Conservation (phyloP, 2,113 vertebrate species). For the Tonatia bakeri region DNA sequence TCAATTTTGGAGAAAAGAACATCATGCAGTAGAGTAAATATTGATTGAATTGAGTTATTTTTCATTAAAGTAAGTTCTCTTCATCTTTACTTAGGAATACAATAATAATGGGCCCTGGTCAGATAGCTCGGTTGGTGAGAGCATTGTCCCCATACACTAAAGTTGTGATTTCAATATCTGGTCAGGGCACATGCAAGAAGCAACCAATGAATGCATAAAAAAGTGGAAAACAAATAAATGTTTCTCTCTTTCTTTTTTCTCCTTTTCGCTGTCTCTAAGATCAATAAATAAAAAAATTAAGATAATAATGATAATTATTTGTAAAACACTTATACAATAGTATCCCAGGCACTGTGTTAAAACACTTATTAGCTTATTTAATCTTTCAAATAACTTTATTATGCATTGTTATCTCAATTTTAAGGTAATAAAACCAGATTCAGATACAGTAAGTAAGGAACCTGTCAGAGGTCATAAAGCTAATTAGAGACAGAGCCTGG, state of each 20-base stretch:
- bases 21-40: not conserved
- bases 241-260: no score
- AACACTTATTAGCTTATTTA: not conserved
- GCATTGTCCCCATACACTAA: no score
- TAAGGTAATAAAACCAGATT: slow-evolving; percentile 30
- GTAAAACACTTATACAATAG: not conserved
- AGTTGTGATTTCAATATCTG: no score
- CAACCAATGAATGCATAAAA: no score
- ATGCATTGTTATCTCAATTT: not conserved
- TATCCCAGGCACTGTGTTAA: not conserved
- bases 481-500: not conserved
- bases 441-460: not conserved
- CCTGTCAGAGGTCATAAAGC: not conserved
- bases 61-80: not conserved
- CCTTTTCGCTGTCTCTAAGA: no score
- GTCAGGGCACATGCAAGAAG: no score
- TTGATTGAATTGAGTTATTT: not conserved
- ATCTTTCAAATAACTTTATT: slow-evolving; percentile 17
- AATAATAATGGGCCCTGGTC: not conserved
- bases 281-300: no score
- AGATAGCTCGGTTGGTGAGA: no score
- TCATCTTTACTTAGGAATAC: not conserved
- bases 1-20: not conserved
- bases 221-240: no score
- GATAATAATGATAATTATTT: not conserved